These are phyloP conservation scores for Spea bombifrons DNA, from an alignment of 2,113 vertebrate genomes.

Conservation along the genomic window DNA sequence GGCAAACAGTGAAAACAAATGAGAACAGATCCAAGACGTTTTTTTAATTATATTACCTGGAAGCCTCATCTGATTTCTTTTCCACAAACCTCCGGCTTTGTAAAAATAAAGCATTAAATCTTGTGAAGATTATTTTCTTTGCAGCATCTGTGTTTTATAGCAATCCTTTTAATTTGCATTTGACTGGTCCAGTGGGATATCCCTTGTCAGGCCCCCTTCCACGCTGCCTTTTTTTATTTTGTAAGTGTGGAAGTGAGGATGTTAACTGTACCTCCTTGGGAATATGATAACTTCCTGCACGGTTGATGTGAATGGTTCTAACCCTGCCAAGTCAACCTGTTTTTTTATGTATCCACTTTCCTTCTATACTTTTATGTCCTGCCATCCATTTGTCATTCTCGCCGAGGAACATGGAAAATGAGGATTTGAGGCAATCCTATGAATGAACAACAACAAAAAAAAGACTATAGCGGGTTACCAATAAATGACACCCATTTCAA, in stretches of 20 bases:
- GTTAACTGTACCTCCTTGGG: slow-evolving; percentile 80
- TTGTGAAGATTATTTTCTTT: slow-evolving; percentile 92
- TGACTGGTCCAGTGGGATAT: slow-evolving; percentile 84
- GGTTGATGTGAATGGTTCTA: slow-evolving; percentile 61
- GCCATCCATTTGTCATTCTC: slow-evolving; percentile 63
- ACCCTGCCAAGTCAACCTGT: slow-evolving; percentile 64
- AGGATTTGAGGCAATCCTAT: slow-evolving; percentile 46
- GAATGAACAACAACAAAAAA: slow-evolving; percentile 47
- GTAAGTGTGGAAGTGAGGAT: slow-evolving; percentile 73
- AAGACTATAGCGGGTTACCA: slow-evolving; percentile 14
- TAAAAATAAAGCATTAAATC: slow-evolving; percentile 83
- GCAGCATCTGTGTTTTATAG: slow-evolving; percentile 98
- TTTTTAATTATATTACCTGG: slow-evolving; percentile 66
- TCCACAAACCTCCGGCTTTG: slow-evolving; percentile 83
- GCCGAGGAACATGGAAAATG: slow-evolving; percentile 63
- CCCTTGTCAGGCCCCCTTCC: slow-evolving; percentile 79
- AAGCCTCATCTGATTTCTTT: slow-evolving; percentile 81
- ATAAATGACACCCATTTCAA: slow-evolving; percentile 22
- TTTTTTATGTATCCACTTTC: slow-evolving; percentile 63
- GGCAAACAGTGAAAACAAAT: neutral
- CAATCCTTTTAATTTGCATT: slow-evolving; percentile 95
- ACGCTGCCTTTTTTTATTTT: slow-evolving; percentile 58
- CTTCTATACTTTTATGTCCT: slow-evolving; percentile 61
- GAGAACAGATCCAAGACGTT: slow-evolving; percentile 46
- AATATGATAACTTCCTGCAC: slow-evolving; percentile 60